These are phyloP conservation scores for Pollenia angustigena DNA, from an alignment of 2,888 invertebrate species.

Conservation along the genomic window DNA sequence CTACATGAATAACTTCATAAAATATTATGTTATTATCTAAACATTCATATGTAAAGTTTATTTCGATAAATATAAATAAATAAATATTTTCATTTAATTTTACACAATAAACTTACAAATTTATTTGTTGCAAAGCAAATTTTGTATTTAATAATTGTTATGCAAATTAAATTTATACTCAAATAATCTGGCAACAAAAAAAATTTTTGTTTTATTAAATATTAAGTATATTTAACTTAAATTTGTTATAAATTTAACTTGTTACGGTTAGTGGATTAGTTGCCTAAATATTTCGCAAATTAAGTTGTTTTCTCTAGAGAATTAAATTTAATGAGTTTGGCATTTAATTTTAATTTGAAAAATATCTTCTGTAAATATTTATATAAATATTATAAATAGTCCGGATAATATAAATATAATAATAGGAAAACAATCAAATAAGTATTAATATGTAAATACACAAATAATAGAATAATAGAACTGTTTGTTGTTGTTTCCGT, in stretches of 20 bases:
- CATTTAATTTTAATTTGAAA: neutral
- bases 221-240: neutral
- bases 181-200: conserved; percentile 4
- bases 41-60: neutral
- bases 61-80: neutral
- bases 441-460: conserved; percentile 1
- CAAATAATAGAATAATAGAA: neutral
- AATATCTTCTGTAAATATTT: conserved; percentile 11
- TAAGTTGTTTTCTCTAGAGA: neutral
- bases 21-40: neutral
- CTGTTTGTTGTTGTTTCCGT: conserved; percentile 25
- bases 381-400: neutral
- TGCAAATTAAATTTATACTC: neutral
- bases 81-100: conserved; percentile 7
- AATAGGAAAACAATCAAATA: neutral
- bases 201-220: neutral
- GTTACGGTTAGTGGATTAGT: neutral
- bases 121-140: neutral
- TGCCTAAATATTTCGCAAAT: neutral
- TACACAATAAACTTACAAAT: neutral
- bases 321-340: neutral
- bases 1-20: too few relatives aligned
- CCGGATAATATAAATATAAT: neutral
- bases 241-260: neutral
- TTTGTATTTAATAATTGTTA: conserved; percentile 13